Evolutionary conservation across 1,140 invertebrate genomes (phyloP).

Genomic region (Eurytemora carolleeae): DNA sequence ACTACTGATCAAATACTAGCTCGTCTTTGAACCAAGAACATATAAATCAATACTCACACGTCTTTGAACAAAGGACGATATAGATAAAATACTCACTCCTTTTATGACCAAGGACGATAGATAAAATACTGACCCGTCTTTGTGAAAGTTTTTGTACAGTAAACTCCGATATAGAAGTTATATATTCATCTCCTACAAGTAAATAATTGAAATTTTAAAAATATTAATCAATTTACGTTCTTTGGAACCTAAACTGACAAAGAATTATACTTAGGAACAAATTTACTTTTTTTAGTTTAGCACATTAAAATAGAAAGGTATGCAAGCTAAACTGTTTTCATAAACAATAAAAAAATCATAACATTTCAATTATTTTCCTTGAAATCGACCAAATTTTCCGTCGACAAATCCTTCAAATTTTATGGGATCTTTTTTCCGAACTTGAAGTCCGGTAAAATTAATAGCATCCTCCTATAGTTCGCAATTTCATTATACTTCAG

Average conservation of each 20-base stretch:
- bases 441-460: conserved; percentile 53
- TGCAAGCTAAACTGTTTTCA: conserved; percentile 10
- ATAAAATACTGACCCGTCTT: conserved; percentile 21
- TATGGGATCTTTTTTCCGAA: conserved; percentile 59
- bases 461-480: conserved; percentile 45
- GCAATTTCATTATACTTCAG: too few relatives aligned
- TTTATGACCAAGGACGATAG: too few relatives aligned
- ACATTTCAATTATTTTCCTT: conserved; percentile 37
- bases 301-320: conserved; percentile 13
- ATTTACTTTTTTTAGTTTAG: too few relatives aligned
- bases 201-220: conserved; percentile 15
- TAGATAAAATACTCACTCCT: too few relatives aligned
- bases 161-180: conserved; percentile 80
- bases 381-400: conserved; percentile 72
- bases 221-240: too few relatives aligned
- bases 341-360: conserved; percentile 11
- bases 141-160: conserved; percentile 50
- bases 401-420: conserved; percentile 60
- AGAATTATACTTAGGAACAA: too few relatives aligned
- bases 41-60: too few relatives aligned
- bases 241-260: too few relatives aligned
- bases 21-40: too few relatives aligned
- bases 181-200: conserved; percentile 56
- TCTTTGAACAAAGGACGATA: too few relatives aligned
- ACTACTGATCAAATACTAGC: too few relatives aligned